Conservation (phyloP, 2,797 vertebrate genomes). For the Saxicola maurus region DNA sequence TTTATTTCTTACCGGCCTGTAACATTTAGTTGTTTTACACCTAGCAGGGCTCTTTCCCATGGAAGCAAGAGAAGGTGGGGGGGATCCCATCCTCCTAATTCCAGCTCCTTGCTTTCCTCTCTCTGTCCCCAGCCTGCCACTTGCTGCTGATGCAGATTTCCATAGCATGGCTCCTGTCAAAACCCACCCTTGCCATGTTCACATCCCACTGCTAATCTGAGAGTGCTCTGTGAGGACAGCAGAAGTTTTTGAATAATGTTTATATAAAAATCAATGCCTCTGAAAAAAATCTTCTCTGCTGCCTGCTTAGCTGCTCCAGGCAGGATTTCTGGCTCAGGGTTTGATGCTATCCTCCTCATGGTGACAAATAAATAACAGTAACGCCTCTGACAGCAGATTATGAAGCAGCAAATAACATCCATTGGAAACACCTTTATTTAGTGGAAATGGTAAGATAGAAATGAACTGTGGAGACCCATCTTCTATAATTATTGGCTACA, state of each 20-base stretch:
- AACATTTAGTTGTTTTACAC: constrained; percentile 12
- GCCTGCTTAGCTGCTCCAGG: neutral
- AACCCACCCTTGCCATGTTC: neutral
- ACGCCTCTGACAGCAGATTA: neutral
- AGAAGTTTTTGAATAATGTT: neutral
- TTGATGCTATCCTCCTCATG: neutral
- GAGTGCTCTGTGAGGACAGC: neutral
- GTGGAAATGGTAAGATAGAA: neutral
- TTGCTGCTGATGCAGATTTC: neutral
- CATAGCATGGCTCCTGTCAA: neutral
- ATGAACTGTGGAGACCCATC: constrained; percentile 3
- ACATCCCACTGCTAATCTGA: neutral
- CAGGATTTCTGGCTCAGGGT: constrained; percentile 4
- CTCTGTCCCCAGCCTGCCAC: neutral
- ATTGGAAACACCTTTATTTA: constrained; percentile 1
- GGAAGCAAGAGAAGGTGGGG: neutral
- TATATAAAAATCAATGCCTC: constrained; percentile 2
- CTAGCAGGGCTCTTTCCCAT: neutral
- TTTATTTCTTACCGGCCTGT: neutral
- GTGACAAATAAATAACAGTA: constrained; percentile 5
- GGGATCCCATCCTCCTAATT: neutral
- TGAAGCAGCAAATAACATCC: neutral
- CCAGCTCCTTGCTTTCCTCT: neutral
- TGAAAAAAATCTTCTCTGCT: neutral
- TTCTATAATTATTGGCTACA: neutral